These are phyloP conservation scores for Archips xylosteana DNA, from an alignment of 2,888 invertebrate genomes.

Conservation along the genomic window DNA sequence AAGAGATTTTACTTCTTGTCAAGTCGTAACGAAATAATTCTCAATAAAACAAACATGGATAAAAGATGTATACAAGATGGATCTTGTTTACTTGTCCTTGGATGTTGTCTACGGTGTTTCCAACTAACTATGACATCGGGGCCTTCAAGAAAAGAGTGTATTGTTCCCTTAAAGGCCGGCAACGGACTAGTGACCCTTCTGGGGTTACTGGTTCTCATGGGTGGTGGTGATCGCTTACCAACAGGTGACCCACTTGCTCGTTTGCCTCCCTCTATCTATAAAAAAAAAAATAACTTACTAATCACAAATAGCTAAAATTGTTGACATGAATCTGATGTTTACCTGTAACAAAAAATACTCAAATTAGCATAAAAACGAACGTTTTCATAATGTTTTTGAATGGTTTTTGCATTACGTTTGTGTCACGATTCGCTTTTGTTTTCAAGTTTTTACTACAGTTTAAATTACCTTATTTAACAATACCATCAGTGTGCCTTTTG, in stretches of 20 bases:
- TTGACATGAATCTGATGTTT: slow-evolving; percentile 33
- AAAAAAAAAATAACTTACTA: too few relatives aligned
- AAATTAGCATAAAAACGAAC: slow-evolving; percentile 23
- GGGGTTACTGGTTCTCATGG: too few relatives aligned
- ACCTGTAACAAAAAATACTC: slow-evolving; percentile 33
- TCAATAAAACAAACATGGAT: slow-evolving; percentile 11
- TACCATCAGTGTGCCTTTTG: background rate
- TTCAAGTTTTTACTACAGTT: slow-evolving; percentile 3
- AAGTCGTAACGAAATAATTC: slow-evolving; percentile 9
- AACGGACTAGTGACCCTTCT: too few relatives aligned
- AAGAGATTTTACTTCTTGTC: slow-evolving; percentile 1
- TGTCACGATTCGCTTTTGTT: slow-evolving; percentile 10
- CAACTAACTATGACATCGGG: too few relatives aligned
- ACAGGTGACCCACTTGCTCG: too few relatives aligned
- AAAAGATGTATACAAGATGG: slow-evolving; percentile 5
- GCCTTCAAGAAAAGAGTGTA: too few relatives aligned
- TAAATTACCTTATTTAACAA: slow-evolving; percentile 6
- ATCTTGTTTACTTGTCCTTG: slow-evolving; percentile 37
- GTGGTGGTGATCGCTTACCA: too few relatives aligned
- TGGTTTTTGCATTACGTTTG: background rate
- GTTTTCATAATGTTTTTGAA: background rate
- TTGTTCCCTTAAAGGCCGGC: too few relatives aligned
- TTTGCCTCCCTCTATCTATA: too few relatives aligned
- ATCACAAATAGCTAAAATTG: slow-evolving; percentile 14
- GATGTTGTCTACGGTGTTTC: too few relatives aligned